Evolutionary conservation across 1,140 invertebrate genomes (phyloP), one percentile per base, ranked within the genome.

Genomic region (Drosophila biarmipes): DNA sequence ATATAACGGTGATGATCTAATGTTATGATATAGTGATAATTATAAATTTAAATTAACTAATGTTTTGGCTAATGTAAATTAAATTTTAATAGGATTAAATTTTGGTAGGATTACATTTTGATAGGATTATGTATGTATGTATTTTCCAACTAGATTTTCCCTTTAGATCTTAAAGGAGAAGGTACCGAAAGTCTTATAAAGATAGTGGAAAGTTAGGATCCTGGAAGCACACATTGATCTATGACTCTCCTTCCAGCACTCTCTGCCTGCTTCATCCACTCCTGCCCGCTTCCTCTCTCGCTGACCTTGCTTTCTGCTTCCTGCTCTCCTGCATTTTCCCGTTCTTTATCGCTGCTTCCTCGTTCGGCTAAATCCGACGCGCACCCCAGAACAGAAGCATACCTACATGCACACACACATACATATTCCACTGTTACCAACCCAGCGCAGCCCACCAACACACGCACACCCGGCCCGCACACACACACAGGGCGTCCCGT

Each of bases 341-440:
- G 38, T 54, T 68, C 59, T 58, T 62, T 69, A 40, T 14, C 5
- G 63, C 34, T 6, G 48, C 27, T 69, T 56, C 66, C 66, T 24
- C 29, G 42, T 34, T 45, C 37, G 54, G 55, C 34, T 82, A 78
- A 82, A 75, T 82, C 69, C 61, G 62, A 58, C 67, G 80, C 75
- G 74, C 80, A 82, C 80, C 80, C 80, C 59, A 53, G 35, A 73
- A 35, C 21, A 59, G 21, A 17, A 45, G 19, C n/a, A 57, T 11
- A 27, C 12, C 8, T 14, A 46, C 12, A 40, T 4, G n/a, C n/a
- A 10, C 17, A 31, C 11, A n/a, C 17, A 61, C 14, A 66, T 66
- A 80, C 42, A 51, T 43, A 37, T 75, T 57, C 72, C 64, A 58
- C 74, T 77, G 79, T 81, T 78, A 54, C 79, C 79, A 81, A 81